These are phyloP conservation scores for Ochropacha duplaris DNA, from an alignment of 2,888 invertebrate genomes.

Conservation along the genomic window DNA sequence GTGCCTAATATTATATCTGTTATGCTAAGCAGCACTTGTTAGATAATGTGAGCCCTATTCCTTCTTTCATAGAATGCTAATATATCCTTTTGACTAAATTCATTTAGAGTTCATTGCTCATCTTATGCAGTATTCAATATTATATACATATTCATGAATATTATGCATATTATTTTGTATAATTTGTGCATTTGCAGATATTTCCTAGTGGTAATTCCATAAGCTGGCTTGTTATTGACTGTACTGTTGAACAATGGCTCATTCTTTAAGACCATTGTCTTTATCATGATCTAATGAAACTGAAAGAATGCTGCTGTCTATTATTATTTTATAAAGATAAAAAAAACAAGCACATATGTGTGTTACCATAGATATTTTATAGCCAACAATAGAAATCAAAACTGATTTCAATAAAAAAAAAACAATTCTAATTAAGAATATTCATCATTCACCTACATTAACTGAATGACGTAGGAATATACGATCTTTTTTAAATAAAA, in stretches of 20 bases:
- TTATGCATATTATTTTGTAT: background rate
- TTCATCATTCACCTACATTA: too few relatives aligned
- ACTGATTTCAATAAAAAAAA: background rate
- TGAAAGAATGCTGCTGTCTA: background rate
- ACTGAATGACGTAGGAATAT: too few relatives aligned
- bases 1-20: background rate
- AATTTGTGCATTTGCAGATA: background rate
- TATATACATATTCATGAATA: background rate
- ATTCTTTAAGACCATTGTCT: background rate
- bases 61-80: background rate
- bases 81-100: background rate
- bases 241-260: background rate
- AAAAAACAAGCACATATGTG: background rate
- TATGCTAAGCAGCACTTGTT: background rate
- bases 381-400: too few relatives aligned
- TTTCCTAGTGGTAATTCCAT: background rate
- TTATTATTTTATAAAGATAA: background rate
- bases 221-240: background rate
- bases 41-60: background rate
- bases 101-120: background rate
- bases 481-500: too few relatives aligned
- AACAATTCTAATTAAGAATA: too few relatives aligned
- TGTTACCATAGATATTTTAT: background rate
- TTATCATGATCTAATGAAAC: background rate
- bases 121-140: background rate